Percentiles rank a stretch among this genome's conserved stretches.
Conservation (phyloP, 2,797 vertebrate genomes). For the Masticophis lateralis region DNA sequence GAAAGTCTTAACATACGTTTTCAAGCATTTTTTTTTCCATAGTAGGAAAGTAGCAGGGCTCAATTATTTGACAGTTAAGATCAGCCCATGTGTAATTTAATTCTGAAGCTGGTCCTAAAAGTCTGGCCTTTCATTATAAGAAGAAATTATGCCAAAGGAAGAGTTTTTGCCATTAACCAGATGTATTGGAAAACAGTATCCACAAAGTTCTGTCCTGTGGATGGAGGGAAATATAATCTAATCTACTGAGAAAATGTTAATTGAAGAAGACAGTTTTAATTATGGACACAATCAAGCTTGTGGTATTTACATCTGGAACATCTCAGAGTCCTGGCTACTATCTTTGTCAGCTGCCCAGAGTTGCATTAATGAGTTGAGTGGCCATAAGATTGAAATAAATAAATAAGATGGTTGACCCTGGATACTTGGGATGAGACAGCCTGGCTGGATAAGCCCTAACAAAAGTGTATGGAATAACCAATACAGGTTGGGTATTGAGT, state of each 20-base stretch:
- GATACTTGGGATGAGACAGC: background rate
- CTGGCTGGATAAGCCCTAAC: background rate
- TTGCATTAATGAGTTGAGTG: background rate
- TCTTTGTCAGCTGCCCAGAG: background rate
- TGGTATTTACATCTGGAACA: background rate
- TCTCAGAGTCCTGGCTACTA: background rate
- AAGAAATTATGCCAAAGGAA: background rate
- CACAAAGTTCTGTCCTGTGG: background rate
- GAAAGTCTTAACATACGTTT: background rate
- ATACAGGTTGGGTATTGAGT: background rate
- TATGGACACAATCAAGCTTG: background rate
- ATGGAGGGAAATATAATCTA: background rate
- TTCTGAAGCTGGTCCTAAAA: background rate
- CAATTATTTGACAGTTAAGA: background rate
- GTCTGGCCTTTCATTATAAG: background rate
- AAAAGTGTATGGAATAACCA: background rate
- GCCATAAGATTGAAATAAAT: background rate
- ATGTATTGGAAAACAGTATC: background rate
- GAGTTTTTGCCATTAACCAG: background rate
- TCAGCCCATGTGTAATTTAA: background rate
- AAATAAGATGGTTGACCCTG: background rate
- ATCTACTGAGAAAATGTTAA: background rate
- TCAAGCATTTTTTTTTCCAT: background rate
- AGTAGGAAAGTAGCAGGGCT: background rate
- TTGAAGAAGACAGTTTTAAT: background rate